Conservation (phyloP, 2,113 vertebrate species). For the Zosterops hypoxanthus region DNA sequence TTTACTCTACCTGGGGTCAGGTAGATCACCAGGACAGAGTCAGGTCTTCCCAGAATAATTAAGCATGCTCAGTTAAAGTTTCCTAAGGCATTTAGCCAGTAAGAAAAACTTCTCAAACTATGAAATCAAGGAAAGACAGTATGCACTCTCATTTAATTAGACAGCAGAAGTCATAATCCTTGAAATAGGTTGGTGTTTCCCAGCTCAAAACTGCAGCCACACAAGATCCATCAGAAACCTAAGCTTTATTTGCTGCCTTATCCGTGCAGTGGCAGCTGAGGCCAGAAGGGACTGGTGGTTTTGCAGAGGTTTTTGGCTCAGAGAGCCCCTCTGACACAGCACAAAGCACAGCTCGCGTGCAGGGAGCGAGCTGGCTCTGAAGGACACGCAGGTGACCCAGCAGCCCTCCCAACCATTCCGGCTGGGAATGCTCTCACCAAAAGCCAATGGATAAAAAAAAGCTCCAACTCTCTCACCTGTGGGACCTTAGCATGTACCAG, state of each 20-base stretch:
- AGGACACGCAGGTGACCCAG: not conserved
- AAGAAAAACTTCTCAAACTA: not conserved
- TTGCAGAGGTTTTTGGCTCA: not conserved
- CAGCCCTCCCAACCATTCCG: not conserved
- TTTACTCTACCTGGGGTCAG: not conserved
- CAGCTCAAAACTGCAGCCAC: not conserved
- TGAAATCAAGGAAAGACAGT: not conserved
- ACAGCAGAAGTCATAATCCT: not conserved
- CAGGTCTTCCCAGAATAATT: not conserved
- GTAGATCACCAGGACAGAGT: not conserved
- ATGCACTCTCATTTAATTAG: not conserved
- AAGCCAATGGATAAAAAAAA: not conserved
- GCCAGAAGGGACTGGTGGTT: not conserved
- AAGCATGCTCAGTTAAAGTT: not conserved
- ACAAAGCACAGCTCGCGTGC: rapidly evolving
- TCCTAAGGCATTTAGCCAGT: not conserved
- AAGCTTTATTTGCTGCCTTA: not conserved
- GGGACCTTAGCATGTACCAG: not conserved
- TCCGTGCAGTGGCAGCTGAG: not conserved
- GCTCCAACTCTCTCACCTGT: not conserved
- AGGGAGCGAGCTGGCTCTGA: not conserved
- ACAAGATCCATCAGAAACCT: not conserved
- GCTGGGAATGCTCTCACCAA: not conserved
- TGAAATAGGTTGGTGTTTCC: not conserved
- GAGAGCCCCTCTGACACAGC: not conserved